Evolutionary conservation across 2,888 invertebrate genomes (phyloP).

Genomic region (Bombyx huttoni): DNA sequence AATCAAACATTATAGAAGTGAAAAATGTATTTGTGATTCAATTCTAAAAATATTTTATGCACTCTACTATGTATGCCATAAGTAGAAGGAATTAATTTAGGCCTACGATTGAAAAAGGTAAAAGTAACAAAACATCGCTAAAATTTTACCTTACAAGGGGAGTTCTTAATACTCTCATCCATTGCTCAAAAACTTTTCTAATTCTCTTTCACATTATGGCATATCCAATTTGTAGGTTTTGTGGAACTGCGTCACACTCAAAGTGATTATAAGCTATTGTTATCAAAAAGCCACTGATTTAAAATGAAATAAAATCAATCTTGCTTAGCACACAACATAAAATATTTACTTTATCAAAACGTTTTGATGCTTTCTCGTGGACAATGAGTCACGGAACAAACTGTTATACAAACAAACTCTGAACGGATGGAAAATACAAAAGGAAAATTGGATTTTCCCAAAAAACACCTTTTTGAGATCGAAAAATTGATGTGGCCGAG

Average conservation of each 20-base stretch:
- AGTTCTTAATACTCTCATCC: conserved; percentile 62
- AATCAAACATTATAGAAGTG: no score
- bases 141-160: conserved; percentile 67
- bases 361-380: conserved; percentile 26
- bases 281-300: conserved; percentile 63
- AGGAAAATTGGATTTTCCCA: conserved; percentile 22
- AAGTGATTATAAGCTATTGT: conserved; percentile 58
- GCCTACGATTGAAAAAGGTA: conserved; percentile 13
- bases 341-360: conserved; percentile 48
- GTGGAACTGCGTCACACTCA: conserved; percentile 48
- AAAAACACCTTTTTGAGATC: conserved; percentile 6
- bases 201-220: conserved; percentile 55
- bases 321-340: conserved; percentile 48
- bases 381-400: conserved; percentile 14
- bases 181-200: conserved; percentile 53
- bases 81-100: neutral
- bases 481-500: conserved; percentile 18
- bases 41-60: neutral
- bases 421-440: neutral
- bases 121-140: conserved; percentile 33
- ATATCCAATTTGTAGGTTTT: conserved; percentile 37
- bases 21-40: neutral
- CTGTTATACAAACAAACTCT: conserved; percentile 5
- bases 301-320: conserved; percentile 66
- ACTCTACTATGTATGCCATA: neutral